Conservation (phyloP, 2,113 vertebrate genomes). For the Budorcas taxicolor region DNA sequence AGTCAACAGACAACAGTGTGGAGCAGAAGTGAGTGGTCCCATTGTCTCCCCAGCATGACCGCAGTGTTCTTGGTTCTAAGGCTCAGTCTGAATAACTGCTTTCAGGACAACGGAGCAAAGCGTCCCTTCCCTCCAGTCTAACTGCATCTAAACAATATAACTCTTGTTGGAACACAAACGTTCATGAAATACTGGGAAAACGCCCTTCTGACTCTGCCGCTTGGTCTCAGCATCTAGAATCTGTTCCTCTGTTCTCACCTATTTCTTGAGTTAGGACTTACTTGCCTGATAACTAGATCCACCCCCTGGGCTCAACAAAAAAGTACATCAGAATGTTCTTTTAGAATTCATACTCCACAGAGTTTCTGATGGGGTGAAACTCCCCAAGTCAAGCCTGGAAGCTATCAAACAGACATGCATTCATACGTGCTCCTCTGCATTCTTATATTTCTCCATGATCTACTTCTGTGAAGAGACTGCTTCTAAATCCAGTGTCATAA, state of each 20-base stretch:
- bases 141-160: constrained; percentile 30
- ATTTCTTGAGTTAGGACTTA: constrained; percentile 20
- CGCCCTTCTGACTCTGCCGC: constrained; percentile 10
- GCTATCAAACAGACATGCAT: not conserved
- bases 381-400: not conserved
- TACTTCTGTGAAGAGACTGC: not conserved
- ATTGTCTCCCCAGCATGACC: constrained; percentile 41
- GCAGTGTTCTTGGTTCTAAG: constrained; percentile 15
- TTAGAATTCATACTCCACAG: not conserved
- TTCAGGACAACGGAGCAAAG: constrained; percentile 50
- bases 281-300: constrained; percentile 26
- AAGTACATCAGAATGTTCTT: not conserved
- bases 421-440: constrained; percentile 10
- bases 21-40: constrained; percentile 55
- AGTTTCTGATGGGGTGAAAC: not conserved
- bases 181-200: constrained; percentile 37
- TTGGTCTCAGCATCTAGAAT: not conserved
- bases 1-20: constrained; percentile 18
- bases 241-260: constrained; percentile 13
- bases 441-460: not conserved
- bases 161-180: constrained; percentile 55
- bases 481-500: not conserved
- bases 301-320: not conserved
- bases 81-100: constrained; percentile 60
- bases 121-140: constrained; percentile 35